Evolutionary conservation across 2,113 vertebrate species (phyloP), one percentile per base, ranked within the genome.

Genomic region (Cervus canadensis): DNA sequence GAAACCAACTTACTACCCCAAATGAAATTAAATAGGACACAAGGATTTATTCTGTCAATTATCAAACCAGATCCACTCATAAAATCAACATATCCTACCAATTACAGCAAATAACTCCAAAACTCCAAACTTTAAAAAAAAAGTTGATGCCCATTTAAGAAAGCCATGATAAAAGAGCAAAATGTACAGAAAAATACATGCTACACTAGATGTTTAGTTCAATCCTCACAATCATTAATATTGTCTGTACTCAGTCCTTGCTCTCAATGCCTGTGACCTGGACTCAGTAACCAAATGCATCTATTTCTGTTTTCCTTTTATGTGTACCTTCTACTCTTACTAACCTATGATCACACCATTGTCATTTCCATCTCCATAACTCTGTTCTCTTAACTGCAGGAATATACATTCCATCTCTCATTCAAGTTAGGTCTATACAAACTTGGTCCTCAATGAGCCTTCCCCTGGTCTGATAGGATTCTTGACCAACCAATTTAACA

Each of bases 81-180:
- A 92, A 89, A 85, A 94, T 54, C 96, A 97, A 91, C 4, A 25
- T 90, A 57, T 17, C 17, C 21, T 83, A 76, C 2, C 28, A 52
- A 76, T 62, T 90, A 23, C 33, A 94, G 21, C 45, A 97, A 96
- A 88, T 57, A 88, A 91, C 36, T 94, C 26, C 64, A 91, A 88
- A 92, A 91, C 33, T 94, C 33, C 64, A 89, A 88, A 92, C 23
- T 57, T 71, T 56, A 64, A 54, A 26, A 40, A 82, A 74, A 56
- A 43, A 59, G 26, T 3, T 59, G 33, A n/a, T 87, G 17, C 26
- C 78, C 43, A 57, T 67, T 95, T 71, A 94, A 78, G 45, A 48
- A 91, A 85, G 28, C 8, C 88, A 94, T 88, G 40, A 83, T 52
- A 60, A 94, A 90, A 95, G 25, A 87, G 17, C 9, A 92, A 45